Percentiles rank a stretch among this genome's conserved stretches.
These are phyloP conservation scores for Paradisaea rubra DNA, from an alignment of 2,113 vertebrate genomes.

Conservation along the genomic window DNA sequence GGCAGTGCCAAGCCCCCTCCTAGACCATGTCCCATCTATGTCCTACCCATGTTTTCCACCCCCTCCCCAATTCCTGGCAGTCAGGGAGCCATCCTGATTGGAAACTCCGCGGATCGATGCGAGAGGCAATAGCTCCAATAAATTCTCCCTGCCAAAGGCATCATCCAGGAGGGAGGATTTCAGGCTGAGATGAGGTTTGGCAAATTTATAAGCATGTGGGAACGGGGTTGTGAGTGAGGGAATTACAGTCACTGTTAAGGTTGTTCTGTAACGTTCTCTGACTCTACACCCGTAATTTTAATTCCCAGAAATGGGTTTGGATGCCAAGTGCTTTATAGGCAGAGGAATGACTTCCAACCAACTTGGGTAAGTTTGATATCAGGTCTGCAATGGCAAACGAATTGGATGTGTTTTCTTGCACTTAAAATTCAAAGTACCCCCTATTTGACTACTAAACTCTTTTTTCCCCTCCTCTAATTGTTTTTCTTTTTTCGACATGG, in stretches of 20 bases:
- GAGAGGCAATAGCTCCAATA: neutral
- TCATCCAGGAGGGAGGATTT: neutral
- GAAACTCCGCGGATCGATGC: neutral
- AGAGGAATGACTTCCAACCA: neutral
- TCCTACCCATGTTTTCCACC: rapidly evolving
- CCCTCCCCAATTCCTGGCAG: rapidly evolving
- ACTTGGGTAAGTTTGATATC: neutral
- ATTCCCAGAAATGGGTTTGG: neutral
- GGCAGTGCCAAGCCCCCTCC: neutral
- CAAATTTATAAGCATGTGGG: neutral
- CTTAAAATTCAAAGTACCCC: neutral
- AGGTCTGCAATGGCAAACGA: neutral
- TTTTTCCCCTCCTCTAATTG: neutral
- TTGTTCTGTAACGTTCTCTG: neutral
- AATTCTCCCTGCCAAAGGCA: neutral
- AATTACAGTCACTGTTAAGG: neutral
- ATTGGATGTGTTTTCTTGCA: neutral
- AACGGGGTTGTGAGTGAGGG: neutral
- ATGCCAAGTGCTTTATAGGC: neutral
- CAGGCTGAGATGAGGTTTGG: neutral
- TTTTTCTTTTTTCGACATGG: rapidly evolving
- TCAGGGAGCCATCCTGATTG: rapidly evolving
- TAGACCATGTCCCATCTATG: rapidly evolving
- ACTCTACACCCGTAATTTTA: neutral
- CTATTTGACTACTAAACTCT: neutral